phyloP scores from a whole-genome alignment of 2,797 vertebrate species.

The Thalassophryne amazonica region DNA sequence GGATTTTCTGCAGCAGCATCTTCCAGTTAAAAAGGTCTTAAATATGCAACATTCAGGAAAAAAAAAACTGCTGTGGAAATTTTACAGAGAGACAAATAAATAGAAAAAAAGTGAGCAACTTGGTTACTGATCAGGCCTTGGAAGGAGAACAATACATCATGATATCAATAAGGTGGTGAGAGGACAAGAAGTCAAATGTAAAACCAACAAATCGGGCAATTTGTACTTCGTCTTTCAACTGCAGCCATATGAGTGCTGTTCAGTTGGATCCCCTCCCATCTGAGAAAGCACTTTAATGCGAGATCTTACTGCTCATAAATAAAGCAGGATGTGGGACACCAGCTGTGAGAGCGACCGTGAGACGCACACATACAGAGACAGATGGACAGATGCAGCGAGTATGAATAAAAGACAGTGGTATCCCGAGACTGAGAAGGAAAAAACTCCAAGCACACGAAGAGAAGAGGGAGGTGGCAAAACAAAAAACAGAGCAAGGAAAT shows the following conservation, averaged over 20 bases:
- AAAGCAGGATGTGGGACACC: constrained; percentile 62
- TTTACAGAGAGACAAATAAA: constrained; percentile 23
- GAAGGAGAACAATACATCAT: constrained; percentile 45
- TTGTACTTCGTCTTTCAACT: constrained; percentile 34
- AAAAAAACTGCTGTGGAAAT: not conserved
- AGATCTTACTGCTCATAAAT: constrained; percentile 71
- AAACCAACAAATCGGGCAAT: constrained; percentile 28
- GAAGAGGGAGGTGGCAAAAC: not conserved
- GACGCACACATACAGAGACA: constrained; percentile 20
- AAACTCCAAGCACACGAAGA: not conserved
- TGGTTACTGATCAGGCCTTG: constrained; percentile 14
- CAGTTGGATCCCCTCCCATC: constrained; percentile 41
- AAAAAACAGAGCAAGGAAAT: not conserved
- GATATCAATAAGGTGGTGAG: constrained; percentile 31
- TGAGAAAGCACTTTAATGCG: constrained; percentile 57
- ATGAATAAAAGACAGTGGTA: not conserved
- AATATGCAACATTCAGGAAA: not conserved
- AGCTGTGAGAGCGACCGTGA: constrained; percentile 44
- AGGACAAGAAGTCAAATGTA: constrained; percentile 10
- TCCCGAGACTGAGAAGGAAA: not conserved
- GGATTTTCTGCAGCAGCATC: no score
- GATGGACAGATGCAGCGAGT: constrained; percentile 16
- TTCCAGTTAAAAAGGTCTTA: no score
- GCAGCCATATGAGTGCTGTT: constrained; percentile 20
- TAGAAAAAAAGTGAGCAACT: constrained; percentile 14